A percentile compares a stretch with the other conserved stretches of the same genome.
These are phyloP conservation scores for Jaculus jaculus DNA, from an alignment of 2,113 vertebrate species.

Conservation along the genomic window DNA sequence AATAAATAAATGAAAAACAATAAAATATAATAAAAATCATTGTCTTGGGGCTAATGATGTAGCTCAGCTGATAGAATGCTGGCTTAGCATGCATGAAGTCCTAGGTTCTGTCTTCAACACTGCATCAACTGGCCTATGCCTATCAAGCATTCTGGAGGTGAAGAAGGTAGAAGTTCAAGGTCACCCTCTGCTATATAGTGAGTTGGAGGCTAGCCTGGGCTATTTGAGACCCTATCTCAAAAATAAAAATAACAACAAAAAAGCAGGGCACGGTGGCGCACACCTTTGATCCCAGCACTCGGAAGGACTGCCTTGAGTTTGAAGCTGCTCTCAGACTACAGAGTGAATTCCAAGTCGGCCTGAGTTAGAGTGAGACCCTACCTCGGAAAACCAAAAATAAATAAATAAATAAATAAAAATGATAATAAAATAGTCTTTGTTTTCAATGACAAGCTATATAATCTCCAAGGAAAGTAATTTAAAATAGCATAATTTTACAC, in stretches of 20 bases:
- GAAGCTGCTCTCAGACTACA: no score
- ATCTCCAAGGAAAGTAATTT: neutral
- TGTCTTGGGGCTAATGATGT: neutral
- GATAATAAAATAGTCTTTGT: neutral
- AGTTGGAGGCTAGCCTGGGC: neutral
- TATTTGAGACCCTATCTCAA: neutral
- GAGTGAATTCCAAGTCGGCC: no score
- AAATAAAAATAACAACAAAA: no score
- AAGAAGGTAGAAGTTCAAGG: neutral
- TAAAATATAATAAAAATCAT: no score
- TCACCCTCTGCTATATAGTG: neutral
- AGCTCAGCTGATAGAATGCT: neutral
- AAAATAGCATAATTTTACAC: constrained; percentile 18
- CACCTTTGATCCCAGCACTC: no score
- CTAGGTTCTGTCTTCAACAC: neutral
- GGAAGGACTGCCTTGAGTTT: no score
- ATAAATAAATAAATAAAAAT: neutral
- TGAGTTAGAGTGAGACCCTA: no score
- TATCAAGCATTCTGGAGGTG: neutral
- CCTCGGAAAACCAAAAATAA: no score
- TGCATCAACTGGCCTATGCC: neutral
- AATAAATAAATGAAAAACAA: no score
- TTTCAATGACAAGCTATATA: constrained; percentile 39
- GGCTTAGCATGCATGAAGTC: neutral
- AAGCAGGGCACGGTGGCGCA: no score